These are phyloP conservation scores for Boulengeromyrus knoepffleri DNA, from an alignment of 2,113 vertebrate genomes.

Conservation along the genomic window DNA sequence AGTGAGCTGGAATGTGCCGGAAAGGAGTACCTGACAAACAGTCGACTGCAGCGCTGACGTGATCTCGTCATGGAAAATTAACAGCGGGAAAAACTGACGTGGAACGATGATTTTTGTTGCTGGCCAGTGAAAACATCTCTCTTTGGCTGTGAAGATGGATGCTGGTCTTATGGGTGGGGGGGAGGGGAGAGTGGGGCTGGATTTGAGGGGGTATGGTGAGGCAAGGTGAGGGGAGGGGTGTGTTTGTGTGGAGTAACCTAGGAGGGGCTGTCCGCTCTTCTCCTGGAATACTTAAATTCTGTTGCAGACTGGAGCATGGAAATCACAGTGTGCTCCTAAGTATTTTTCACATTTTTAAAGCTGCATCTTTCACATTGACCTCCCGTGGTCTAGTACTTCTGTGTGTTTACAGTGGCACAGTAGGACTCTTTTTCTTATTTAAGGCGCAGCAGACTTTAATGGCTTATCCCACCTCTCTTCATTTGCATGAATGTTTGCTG, in stretches of 20 bases:
- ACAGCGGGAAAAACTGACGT: background rate
- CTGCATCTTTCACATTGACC: background rate
- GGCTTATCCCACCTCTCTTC: conserved; percentile 37
- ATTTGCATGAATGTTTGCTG: conserved; percentile 24
- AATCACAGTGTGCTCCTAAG: background rate
- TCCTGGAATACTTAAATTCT: background rate
- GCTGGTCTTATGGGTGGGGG: conserved; percentile 35
- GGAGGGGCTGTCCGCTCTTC: background rate
- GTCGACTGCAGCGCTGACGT: background rate
- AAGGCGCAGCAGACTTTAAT: conserved; percentile 19
- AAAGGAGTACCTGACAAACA: background rate
- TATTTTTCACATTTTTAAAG: background rate
- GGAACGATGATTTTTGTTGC: background rate
- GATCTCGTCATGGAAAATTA: background rate
- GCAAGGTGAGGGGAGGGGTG: conserved; percentile 34
- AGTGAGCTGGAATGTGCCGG: background rate
- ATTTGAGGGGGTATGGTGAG: background rate
- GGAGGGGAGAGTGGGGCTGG: no score
- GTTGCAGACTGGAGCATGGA: background rate
- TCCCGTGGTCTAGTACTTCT: background rate
- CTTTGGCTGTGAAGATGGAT: conserved; percentile 36
- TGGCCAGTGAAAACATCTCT: conserved; percentile 12
- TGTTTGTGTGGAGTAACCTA: background rate
- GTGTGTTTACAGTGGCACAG: background rate
- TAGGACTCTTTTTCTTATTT: background rate